Evolutionary conservation across 2,113 vertebrate genomes (phyloP), one percentile per base, ranked within the genome.

Genomic region (Marmota flaviventris): DNA sequence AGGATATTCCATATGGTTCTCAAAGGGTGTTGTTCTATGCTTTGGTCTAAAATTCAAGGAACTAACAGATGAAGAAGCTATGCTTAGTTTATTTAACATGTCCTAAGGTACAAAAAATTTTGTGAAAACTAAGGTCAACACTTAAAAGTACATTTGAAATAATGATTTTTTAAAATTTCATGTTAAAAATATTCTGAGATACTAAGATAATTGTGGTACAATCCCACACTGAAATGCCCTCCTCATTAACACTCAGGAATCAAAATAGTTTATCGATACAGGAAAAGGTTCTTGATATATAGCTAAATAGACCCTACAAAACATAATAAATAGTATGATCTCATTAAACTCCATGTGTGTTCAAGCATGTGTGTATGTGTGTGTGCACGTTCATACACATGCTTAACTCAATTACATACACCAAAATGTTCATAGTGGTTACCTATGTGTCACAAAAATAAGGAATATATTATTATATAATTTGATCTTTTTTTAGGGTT

Each of bases 91-190:
- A 58, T 92, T 76, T 73, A 81, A 16, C 20, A 42, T 16, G 8
- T 42, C 37, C 45, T 72, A 92, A 91, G n/a, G 58, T 18, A 85
- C 6, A 86, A 87, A 96, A 93, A 42, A 12, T 69, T 51, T 78
- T 88, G 63, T 53, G 1, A 73, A 91, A 89, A 42, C 63, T 67
- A 94, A 93, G 6, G 12, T 56, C 6, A 85, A 37, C 37, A 85
- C 83, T 91, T 77, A 32, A 90, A 92, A 87, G 73, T 45, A 76
- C 45, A 76, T 83, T 48, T 45, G 2, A 94, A 78, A 37, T 39
- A 48, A 34, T 37, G 2, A 29, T 39, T 83, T 92, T 95, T 75
- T 22, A 48, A 69, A 48, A 7, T 7, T 11, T 53, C 20, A 42
- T 81, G n/a, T 90, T 79, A 34, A 92, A 93, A 93, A 63, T 69